These are phyloP conservation scores for Sciurus carolinensis DNA, from an alignment of 2,797 vertebrate species.

Conservation along the genomic window DNA sequence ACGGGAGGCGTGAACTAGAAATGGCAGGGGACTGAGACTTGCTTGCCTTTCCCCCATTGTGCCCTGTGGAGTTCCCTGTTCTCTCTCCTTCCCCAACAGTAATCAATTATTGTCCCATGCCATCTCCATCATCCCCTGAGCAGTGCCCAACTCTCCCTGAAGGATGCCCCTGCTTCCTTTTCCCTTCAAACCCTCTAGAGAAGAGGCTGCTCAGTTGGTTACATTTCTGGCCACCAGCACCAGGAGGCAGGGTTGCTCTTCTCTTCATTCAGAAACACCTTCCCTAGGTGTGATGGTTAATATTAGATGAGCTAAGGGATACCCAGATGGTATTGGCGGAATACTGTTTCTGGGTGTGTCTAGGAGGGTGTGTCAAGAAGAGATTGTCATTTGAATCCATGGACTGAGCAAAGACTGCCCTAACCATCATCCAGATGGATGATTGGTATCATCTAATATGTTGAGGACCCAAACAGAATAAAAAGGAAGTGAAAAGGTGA, in stretches of 20 bases:
- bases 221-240: slow-evolving; percentile 16
- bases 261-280: slow-evolving; percentile 6
- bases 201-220: slow-evolving; percentile 22
- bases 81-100: not conserved
- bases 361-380: not conserved
- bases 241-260: slow-evolving; percentile 38
- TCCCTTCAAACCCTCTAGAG: not conserved
- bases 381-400: not conserved
- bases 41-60: not conserved
- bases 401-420: not conserved
- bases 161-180: not conserved
- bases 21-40: not conserved
- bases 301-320: not conserved
- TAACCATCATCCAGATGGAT: not conserved
- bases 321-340: not conserved
- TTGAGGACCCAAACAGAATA: not conserved
- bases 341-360: slow-evolving; percentile 4
- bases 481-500: not conserved
- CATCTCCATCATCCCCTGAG: not conserved
- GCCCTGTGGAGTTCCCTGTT: not conserved
- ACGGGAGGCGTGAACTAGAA: not conserved
- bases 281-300: slow-evolving; percentile 9
- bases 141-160: not conserved
- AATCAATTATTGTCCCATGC: not conserved
- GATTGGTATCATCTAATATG: not conserved